A percentile compares a stretch with the other conserved stretches of the same genome.
These are phyloP conservation scores for Aphis gossypii DNA, from an alignment of 1,140 invertebrate species.

Conservation along the genomic window DNA sequence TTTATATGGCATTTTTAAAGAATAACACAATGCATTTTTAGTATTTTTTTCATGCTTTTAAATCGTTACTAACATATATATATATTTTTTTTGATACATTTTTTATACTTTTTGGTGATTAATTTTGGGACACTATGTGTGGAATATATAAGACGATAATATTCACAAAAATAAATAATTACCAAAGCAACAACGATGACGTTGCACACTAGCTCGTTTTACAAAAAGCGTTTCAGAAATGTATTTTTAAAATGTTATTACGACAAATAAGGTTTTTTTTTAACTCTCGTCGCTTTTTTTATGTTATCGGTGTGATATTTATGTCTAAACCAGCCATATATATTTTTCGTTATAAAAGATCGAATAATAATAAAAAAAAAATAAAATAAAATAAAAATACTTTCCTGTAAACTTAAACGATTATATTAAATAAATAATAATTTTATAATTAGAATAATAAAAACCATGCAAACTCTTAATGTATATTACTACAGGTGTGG, in stretches of 20 bases:
- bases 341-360: not conserved
- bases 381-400: not conserved
- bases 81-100: too few species aligned
- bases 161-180: not conserved
- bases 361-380: not conserved
- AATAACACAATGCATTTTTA: too few species aligned
- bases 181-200: too few species aligned
- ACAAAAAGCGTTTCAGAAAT: not conserved
- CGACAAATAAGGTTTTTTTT: not conserved
- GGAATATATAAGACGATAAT: not conserved
- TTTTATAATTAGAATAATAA: conserved; percentile 21
- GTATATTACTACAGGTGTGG: not conserved
- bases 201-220: not conserved
- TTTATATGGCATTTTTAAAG: too few species aligned
- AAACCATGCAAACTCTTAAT: not conserved
- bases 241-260: not conserved
- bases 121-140: too few species aligned
- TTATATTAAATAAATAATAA: not conserved
- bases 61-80: too few species aligned
- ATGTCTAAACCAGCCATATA: not conserved
- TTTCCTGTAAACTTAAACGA: not conserved
- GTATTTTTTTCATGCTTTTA: too few species aligned
- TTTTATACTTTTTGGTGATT: too few species aligned
- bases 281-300: not conserved
- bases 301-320: not conserved